Base-by-base conservation (phyloP, 2,888 invertebrate species). In the Pyrrhosoma nymphula region DNA sequence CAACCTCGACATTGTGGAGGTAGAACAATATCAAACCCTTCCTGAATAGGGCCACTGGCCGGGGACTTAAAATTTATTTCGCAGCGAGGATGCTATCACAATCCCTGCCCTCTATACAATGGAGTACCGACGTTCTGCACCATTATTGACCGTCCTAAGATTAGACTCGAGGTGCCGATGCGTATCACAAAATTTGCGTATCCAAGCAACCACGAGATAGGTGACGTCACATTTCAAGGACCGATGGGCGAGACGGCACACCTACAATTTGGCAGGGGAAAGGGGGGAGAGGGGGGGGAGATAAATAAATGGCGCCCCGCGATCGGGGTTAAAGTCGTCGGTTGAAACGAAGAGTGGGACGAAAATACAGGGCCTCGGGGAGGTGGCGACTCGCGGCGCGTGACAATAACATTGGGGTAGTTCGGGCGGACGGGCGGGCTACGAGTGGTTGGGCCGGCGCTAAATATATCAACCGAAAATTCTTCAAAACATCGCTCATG, bases 301-400 rank as follows among this genome's bases (percentile, higher is more conserved):
- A 18, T 14, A 82, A 60, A 69, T 69, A 69, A 82, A 82, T 82
- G n/a, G 30, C 55, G n/a, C 89, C 56, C 20, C 55, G 60, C 55
- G n/a, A 89, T 89, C 55, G 56, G 26, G 47, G 47, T 2, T 47
- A 18, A 82, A 82, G 89, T 8, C 89, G 56, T 89, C 26, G 26
- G 89, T n/a, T 16, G 89, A 89, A 89, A 89, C 89, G 89, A 89
- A 89, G 89, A 89, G 89, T 89, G 89, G 89, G 47, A 89, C 89
- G 89, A 89, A 89, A 89, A 89, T 89, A 89, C n/a, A n/a, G 8
- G 55, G 20, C 89, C 26, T 14, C 26, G 55, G 23, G 23, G 10
- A 0, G 16, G 30, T n/a, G n/a, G n/a, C n/a, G n/a, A n/a, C n/a
- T n/a, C n/a, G n/a, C n/a, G n/a, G n/a, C n/a, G 55, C 12, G 89